Conservation (phyloP, 2,888 invertebrate genomes). For the Crepidodera aurea region DNA sequence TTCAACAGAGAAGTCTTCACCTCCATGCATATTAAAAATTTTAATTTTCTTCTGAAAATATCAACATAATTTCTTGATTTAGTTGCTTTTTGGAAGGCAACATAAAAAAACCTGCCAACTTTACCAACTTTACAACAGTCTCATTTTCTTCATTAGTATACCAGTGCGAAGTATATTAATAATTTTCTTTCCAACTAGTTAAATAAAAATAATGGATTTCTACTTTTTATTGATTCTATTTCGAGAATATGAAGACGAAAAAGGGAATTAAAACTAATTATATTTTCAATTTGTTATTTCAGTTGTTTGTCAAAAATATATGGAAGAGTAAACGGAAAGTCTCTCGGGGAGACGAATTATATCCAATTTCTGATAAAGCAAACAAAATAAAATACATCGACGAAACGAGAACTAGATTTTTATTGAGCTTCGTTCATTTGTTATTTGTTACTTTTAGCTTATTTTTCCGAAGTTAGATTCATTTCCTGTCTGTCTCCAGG, state of each 20-base stretch:
- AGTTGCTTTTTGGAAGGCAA: no score
- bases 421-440: conserved; percentile 14
- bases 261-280: conserved; percentile 3
- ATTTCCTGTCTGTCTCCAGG: conserved; percentile 12
- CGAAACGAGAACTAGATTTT: conserved; percentile 18
- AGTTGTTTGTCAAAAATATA: conserved; percentile 15
- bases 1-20: no score
- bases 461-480: conserved; percentile 13
- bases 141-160: no score
- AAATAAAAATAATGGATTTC: no score
- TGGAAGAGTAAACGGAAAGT: conserved; percentile 7
- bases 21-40: no score
- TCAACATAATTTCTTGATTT: no score
- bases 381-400: conserved; percentile 17
- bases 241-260: not conserved
- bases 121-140: no score
- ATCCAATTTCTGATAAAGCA: conserved; percentile 23
- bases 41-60: no score
- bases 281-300: conserved; percentile 11
- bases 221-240: no score
- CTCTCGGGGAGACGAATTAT: conserved; percentile 17
- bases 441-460: conserved; percentile 8
- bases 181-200: no score
- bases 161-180: no score
- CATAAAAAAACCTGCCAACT: no score